A percentile compares a stretch with the other conserved stretches of the same genome.
Conservation (phyloP, 2,113 vertebrate species). For the Pteruthius melanotis region DNA sequence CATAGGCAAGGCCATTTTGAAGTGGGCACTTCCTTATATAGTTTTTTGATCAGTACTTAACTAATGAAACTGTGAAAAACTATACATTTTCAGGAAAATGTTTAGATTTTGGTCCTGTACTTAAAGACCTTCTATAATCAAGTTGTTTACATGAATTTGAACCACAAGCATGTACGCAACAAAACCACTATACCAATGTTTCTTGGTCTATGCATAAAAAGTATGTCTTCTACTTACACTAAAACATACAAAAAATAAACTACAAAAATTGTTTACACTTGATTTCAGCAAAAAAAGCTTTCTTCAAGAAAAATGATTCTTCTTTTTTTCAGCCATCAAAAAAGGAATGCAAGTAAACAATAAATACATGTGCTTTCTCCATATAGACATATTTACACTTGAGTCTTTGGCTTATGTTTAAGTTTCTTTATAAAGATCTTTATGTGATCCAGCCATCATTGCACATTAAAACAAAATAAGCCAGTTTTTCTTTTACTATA, state of each 20-base stretch:
- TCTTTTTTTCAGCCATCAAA: conserved; percentile 86
- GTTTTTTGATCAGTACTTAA: conserved; percentile 41
- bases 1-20: conserved; percentile 45
- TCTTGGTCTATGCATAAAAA: conserved; percentile 82
- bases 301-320: conserved; percentile 74
- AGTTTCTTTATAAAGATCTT: conserved; percentile 85
- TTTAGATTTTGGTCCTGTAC: conserved; percentile 71
- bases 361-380: conserved; percentile 99
- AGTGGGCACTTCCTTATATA: conserved; percentile 36
- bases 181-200: conserved; percentile 82
- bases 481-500: conserved; percentile 74
- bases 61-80: conserved; percentile 66
- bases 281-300: conserved; percentile 83
- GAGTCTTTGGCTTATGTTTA: conserved; percentile 99
- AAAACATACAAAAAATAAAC: conserved; percentile 89
- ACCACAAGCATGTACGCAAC: conserved; percentile 81
- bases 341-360: conserved; percentile 96
- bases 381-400: conserved; percentile 99
- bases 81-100: conserved; percentile 69
- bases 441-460: conserved; percentile 88
- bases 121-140: conserved; percentile 72
- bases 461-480: conserved; percentile 87
- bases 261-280: conserved; percentile 85
- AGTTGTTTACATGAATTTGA: conserved; percentile 72
- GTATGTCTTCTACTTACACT: conserved; percentile 84